Conservation (phyloP, 92 coral and sea anemone genomes). For the Ricordea florida region DNA sequence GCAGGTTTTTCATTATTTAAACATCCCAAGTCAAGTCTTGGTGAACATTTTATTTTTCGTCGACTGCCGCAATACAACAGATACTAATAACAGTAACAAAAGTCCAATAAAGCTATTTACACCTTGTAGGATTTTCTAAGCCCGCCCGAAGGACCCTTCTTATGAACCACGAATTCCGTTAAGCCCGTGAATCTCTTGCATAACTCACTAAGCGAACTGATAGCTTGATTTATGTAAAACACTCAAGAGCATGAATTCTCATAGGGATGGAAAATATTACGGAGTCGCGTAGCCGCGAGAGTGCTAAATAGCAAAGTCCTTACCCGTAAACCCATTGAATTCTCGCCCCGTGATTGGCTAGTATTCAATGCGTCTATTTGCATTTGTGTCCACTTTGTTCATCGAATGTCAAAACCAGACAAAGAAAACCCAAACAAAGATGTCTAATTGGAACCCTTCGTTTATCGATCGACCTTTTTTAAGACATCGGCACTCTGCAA, state of each 20-base stretch:
- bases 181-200: background rate
- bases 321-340: slow-evolving; percentile 82
- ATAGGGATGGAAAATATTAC: slow-evolving; percentile 48
- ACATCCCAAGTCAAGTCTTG: slow-evolving; percentile 17
- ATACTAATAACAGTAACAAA: slow-evolving; percentile 7
- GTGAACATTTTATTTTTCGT: background rate
- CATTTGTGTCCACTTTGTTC: slow-evolving; percentile 47
- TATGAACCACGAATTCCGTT: background rate
- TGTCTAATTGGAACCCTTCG: slow-evolving; percentile 20
- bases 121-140: background rate
- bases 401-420: slow-evolving; percentile 33
- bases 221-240: slow-evolving; percentile 59
- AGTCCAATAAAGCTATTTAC: slow-evolving; percentile 20
- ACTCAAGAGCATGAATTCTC: slow-evolving; percentile 51
- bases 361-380: slow-evolving; percentile 42
- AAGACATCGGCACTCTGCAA: too few species aligned
- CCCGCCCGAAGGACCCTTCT: background rate
- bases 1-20: slow-evolving; percentile 51
- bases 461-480: too few species aligned
- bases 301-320: slow-evolving; percentile 63
- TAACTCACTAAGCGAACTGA: background rate
- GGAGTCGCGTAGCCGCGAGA: slow-evolving; percentile 7
- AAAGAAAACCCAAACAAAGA: slow-evolving; percentile 10
- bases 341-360: slow-evolving; percentile 77
- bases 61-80: slow-evolving; percentile 8